Percentiles rank a stretch among this genome's conserved stretches.
Evolutionary conservation across 2,113 vertebrate genomes (phyloP).

Genomic region (Cynocephalus volans): DNA sequence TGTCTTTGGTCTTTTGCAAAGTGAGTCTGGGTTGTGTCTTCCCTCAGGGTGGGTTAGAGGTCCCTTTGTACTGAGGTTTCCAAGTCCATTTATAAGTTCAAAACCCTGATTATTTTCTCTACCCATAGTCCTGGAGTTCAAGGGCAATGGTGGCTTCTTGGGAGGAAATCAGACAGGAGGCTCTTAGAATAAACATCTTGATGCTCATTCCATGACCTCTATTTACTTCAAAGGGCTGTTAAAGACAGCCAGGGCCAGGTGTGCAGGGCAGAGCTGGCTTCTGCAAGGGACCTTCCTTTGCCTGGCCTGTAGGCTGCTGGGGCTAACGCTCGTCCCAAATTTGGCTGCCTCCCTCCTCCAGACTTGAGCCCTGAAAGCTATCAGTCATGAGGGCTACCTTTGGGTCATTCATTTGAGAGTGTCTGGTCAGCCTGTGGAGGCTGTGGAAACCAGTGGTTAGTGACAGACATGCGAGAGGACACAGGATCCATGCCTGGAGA

Average conservation of each 20-base stretch:
- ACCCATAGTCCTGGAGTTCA: conserved; percentile 72
- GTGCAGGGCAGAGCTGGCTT: conserved; percentile 23
- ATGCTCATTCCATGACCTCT: conserved; percentile 65
- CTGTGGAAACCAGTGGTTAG: not conserved
- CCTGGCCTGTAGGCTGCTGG: not conserved
- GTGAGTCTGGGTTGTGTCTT: conserved; percentile 69
- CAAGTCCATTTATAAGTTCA: conserved; percentile 61
- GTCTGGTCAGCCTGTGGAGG: not conserved
- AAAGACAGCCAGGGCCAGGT: conserved; percentile 50
- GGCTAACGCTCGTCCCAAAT: not conserved
- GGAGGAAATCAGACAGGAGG: conserved; percentile 77
- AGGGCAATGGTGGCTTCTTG: conserved; percentile 74
- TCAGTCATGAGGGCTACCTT: not conserved
- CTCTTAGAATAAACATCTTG: conserved; percentile 79
- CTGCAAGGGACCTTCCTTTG: not conserved
- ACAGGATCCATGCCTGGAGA: not conserved
- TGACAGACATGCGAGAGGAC: not conserved
- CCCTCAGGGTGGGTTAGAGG: conserved; percentile 55
- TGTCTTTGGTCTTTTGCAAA: conserved; percentile 59
- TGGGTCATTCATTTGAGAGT: not conserved
- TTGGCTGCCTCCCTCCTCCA: not conserved
- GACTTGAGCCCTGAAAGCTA: not conserved
- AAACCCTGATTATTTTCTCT: conserved; percentile 80
- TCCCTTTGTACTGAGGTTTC: conserved; percentile 45
- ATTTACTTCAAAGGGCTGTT: conserved; percentile 82